A percentile compares a stretch with the other conserved stretches of the same genome.
These are phyloP conservation scores for Phaethon lepturus DNA, from an alignment of 2,113 vertebrate species.

Conservation along the genomic window DNA sequence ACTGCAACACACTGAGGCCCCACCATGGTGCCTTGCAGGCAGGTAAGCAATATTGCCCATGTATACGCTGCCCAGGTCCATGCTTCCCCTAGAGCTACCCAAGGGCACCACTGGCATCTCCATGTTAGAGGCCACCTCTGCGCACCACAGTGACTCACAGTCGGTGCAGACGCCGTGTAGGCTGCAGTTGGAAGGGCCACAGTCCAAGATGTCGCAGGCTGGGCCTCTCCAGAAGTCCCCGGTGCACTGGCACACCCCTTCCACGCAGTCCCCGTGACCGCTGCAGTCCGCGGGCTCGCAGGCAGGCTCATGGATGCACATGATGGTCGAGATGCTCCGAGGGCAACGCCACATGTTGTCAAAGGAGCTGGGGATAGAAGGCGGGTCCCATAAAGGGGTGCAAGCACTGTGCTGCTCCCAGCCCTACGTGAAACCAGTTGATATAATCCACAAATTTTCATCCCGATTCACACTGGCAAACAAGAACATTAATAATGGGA, in stretches of 20 bases:
- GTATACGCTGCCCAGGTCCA: fast-evolving
- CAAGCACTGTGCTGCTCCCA: not conserved
- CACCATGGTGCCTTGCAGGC: fast-evolving
- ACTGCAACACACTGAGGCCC: fast-evolving
- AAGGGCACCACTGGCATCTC: fast-evolving
- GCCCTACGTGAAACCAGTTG: fast-evolving
- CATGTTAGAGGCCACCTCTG: fast-evolving
- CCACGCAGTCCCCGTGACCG: constrained; percentile 80
- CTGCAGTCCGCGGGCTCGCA: constrained; percentile 84
- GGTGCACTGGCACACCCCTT: constrained; percentile 79
- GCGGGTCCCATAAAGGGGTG: not conserved
- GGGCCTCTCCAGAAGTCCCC: constrained; percentile 76
- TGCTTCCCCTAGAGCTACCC: not conserved
- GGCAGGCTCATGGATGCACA: constrained; percentile 85
- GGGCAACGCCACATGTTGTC: constrained; percentile 88
- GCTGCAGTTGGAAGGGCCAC: constrained; percentile 82
- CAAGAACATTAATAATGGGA: fast-evolving
- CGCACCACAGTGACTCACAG: constrained; percentile 60
- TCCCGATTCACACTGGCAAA: not conserved
- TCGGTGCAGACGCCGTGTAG: constrained; percentile 78
- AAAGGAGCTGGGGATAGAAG: constrained; percentile 46
- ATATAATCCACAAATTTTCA: fast-evolving
- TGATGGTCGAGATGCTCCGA: constrained; percentile 84
- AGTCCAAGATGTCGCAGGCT: constrained; percentile 77
- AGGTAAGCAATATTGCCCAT: fast-evolving